A percentile compares a stretch with the other conserved stretches of the same genome.
Evolutionary conservation across 1,140 invertebrate genomes (phyloP).

Genomic region (Ceratosolen solmsi): DNA sequence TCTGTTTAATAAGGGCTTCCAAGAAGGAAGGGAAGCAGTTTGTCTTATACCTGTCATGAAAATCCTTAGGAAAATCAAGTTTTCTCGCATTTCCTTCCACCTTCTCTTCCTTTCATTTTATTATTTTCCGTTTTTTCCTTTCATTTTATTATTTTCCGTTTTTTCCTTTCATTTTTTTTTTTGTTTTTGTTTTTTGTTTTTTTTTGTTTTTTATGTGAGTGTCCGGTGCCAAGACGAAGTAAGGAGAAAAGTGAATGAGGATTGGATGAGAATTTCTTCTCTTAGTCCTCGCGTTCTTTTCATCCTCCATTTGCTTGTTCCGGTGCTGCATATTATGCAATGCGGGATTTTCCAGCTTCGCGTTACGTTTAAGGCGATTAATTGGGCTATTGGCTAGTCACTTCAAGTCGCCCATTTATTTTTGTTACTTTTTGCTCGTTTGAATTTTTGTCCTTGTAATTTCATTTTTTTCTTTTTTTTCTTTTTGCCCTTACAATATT

Average conservation of each 20-base stretch:
- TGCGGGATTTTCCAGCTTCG: neutral
- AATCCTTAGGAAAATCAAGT: neutral
- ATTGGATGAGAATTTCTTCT: neutral
- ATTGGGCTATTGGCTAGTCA: neutral
- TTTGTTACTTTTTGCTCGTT: neutral
- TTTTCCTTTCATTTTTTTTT: too few species aligned
- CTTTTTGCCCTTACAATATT: neutral
- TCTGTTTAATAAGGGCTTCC: neutral
- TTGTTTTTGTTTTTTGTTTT: neutral
- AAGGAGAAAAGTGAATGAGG: neutral
- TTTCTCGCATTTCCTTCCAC: too few species aligned
- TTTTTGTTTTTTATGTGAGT: neutral
- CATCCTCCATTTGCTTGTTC: neutral
- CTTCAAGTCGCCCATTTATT: neutral
- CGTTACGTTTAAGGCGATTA: constrained; percentile 7
- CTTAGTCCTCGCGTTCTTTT: neutral
- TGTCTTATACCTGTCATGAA: neutral
- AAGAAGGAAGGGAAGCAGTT: neutral
- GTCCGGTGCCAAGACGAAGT: constrained; percentile 12
- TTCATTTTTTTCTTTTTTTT: neutral
- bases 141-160: too few species aligned
- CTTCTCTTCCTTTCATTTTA: too few species aligned
- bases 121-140: too few species aligned
- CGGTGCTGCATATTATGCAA: neutral
- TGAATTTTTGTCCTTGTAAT: neutral